A percentile compares a stretch with the other conserved stretches of the same genome.
phyloP scores from a whole-genome alignment of 2,888 invertebrate genomes.

The Branchinecta sandiegonensis region DNA sequence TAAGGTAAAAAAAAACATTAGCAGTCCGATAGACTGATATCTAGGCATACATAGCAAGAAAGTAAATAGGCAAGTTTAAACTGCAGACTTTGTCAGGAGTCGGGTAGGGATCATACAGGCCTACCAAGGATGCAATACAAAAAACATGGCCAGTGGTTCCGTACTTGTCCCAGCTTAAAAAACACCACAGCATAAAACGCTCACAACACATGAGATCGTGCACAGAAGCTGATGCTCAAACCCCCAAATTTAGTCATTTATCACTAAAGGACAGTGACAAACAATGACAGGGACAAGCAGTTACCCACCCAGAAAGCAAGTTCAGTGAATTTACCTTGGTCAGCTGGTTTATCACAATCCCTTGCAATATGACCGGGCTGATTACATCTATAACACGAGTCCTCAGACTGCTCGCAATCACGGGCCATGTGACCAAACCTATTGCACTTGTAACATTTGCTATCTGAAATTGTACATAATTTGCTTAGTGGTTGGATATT shows the following conservation, averaged over 20 bases:
- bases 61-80: background rate
- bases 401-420: constrained; percentile 83
- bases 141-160: too few relatives aligned
- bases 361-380: constrained; percentile 35
- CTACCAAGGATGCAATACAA: too few relatives aligned
- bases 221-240: too few relatives aligned
- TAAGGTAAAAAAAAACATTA: too few relatives aligned
- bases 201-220: too few relatives aligned
- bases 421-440: constrained; percentile 82
- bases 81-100: background rate
- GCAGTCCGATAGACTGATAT: too few relatives aligned
- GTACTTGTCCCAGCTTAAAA: too few relatives aligned
- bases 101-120: too few relatives aligned
- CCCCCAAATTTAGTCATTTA: too few relatives aligned
- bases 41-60: background rate
- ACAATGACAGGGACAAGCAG: constrained; percentile 8
- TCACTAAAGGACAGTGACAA: background rate
- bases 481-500: too few relatives aligned
- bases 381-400: constrained; percentile 44
- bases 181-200: too few relatives aligned
- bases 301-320: constrained; percentile 16
- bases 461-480: constrained; percentile 33
- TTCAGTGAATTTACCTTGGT: constrained; percentile 29
- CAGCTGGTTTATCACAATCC: constrained; percentile 31
- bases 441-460: constrained; percentile 93